phyloP scores from a whole-genome alignment of 1,140 invertebrate genomes.

The Manduca sexta region DNA sequence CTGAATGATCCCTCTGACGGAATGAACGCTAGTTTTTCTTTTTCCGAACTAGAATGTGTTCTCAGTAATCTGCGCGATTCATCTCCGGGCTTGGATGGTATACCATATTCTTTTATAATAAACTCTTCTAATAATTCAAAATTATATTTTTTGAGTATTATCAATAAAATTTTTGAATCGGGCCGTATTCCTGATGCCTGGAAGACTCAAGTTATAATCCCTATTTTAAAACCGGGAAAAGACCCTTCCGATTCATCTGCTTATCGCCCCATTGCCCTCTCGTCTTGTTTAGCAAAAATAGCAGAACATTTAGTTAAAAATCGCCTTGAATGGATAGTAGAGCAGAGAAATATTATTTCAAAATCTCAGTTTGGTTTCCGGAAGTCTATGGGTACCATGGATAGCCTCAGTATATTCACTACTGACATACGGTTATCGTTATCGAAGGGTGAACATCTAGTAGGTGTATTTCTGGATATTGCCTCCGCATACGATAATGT shows the following conservation, averaged over 20 bases:
- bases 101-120: slow-evolving; percentile 23
- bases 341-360: slow-evolving; percentile 13
- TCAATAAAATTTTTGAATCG: slow-evolving; percentile 8
- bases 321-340: slow-evolving; percentile 14
- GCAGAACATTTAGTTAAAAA: slow-evolving; percentile 16
- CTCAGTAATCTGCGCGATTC: slow-evolving; percentile 15
- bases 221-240: slow-evolving; percentile 8
- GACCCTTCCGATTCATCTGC: background rate
- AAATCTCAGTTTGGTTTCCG: slow-evolving; percentile 22
- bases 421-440: slow-evolving; percentile 18
- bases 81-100: slow-evolving; percentile 16
- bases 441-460: slow-evolving; percentile 3
- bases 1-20: background rate
- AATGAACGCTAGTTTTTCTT: slow-evolving; percentile 10
- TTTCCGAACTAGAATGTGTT: slow-evolving; percentile 11
- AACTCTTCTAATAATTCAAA: slow-evolving; percentile 3
- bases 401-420: slow-evolving; percentile 18
- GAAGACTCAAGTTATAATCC: slow-evolving; percentile 9
- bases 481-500: slow-evolving; percentile 23
- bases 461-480: slow-evolving; percentile 20
- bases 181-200: background rate
- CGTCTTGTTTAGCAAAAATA: slow-evolving; percentile 8
- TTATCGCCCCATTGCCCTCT: slow-evolving; percentile 7
- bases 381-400: slow-evolving; percentile 2
- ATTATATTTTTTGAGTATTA: slow-evolving; percentile 10